phyloP scores from a whole-genome alignment of 2,888 invertebrate species.

The Dynastes hyllus region DNA sequence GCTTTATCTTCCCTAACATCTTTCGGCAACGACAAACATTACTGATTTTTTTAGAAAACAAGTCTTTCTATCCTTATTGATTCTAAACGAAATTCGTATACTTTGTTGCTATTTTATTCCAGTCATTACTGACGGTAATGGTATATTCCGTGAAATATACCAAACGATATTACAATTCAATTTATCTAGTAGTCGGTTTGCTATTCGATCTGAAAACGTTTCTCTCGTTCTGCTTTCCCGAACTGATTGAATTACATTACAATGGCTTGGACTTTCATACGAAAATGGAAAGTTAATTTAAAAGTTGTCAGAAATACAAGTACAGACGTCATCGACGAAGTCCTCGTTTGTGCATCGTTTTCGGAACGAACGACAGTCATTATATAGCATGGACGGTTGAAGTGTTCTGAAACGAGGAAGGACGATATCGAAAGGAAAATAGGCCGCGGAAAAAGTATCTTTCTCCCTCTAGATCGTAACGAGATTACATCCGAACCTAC shows the following conservation, averaged over 20 bases:
- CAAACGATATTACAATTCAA: not conserved
- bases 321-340: slow-evolving; percentile 3
- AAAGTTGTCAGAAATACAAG: not conserved
- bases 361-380: slow-evolving; percentile 23
- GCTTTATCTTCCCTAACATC: too few species aligned
- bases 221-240: slow-evolving; percentile 49
- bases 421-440: slow-evolving; percentile 22
- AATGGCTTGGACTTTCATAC: slow-evolving; percentile 57
- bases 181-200: not conserved
- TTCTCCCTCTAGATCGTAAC: slow-evolving; percentile 25
- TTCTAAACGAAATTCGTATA: too few species aligned
- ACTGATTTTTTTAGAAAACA: too few species aligned
- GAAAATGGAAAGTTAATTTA: slow-evolving; percentile 60
- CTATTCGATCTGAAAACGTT: not conserved
- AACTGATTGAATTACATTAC: slow-evolving; percentile 60
- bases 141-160: not conserved
- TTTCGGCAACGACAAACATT: too few species aligned
- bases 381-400: slow-evolving; percentile 22
- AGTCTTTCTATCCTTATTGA: too few species aligned
- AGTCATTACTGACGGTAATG: not conserved
- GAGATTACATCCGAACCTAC: slow-evolving; percentile 38
- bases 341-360: slow-evolving; percentile 14
- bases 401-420: slow-evolving; percentile 17
- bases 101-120: not conserved
- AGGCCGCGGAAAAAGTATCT: slow-evolving; percentile 31